phyloP scores from a whole-genome alignment of 1,140 invertebrate genomes.

The Dendroctonus valens region DNA sequence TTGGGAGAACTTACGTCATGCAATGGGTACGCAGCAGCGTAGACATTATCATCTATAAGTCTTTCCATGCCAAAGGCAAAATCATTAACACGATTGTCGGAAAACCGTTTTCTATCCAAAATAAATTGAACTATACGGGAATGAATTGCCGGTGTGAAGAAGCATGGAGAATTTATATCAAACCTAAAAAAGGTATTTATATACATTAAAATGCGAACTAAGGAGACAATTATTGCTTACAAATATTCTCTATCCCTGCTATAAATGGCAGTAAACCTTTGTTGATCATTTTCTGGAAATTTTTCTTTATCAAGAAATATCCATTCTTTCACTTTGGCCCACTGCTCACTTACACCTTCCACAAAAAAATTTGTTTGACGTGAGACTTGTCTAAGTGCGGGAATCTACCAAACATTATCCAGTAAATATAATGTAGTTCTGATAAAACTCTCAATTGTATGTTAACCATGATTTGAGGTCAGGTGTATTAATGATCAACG shows the following conservation, averaged over 20 bases:
- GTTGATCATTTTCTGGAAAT: conserved; percentile 67
- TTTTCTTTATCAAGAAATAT: conserved; percentile 64
- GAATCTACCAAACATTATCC: conserved; percentile 55
- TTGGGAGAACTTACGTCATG: conserved; percentile 72
- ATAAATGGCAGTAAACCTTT: conserved; percentile 79
- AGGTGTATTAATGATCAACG: not conserved
- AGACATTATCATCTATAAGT: conserved; percentile 73
- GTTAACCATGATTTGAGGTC: not conserved
- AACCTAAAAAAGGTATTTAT: conserved; percentile 63
- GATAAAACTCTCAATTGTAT: too few relatives aligned
- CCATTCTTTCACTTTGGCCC: conserved; percentile 59
- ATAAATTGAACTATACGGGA: conserved; percentile 91
- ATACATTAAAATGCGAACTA: not conserved
- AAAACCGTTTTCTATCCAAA: conserved; percentile 81
- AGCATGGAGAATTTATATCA: conserved; percentile 74
- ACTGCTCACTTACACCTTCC: conserved; percentile 60
- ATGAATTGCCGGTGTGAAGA: conserved; percentile 82
- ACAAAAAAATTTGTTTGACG: conserved; percentile 62
- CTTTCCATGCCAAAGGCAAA: conserved; percentile 84
- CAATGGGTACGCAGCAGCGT: conserved; percentile 83
- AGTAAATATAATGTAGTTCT: not conserved
- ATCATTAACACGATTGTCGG: conserved; percentile 60
- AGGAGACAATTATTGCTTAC: conserved; percentile 55
- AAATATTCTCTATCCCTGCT: conserved; percentile 84
- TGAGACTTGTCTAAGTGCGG: conserved; percentile 59